Percentiles rank a stretch among this genome's conserved stretches.
Conservation (phyloP, 2,797 vertebrate species). For the Bryconaethiops microstoma region DNA sequence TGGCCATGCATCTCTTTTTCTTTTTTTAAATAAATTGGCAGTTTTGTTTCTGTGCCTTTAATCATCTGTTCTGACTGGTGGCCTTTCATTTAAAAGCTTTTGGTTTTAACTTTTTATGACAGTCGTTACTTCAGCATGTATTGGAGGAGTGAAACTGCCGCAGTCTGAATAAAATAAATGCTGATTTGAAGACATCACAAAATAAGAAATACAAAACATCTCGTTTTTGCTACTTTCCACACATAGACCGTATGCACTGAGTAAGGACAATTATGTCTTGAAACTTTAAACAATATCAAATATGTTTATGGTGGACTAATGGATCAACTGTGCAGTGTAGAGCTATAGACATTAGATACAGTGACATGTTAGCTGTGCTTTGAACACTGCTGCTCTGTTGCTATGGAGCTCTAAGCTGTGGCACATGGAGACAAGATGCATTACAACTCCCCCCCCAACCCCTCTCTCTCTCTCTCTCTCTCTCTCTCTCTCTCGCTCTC, state of each 20-base stretch:
- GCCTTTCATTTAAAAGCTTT: not conserved
- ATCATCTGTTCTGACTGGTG: not conserved
- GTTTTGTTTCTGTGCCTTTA: not conserved
- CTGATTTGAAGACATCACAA: not conserved
- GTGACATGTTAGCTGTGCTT: slow-evolving; percentile 32
- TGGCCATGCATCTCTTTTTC: not conserved
- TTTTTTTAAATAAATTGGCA: not conserved
- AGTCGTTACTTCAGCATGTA: not conserved
- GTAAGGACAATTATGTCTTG: too few species aligned
- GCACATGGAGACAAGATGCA: slow-evolving; percentile 38
- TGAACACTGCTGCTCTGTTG: slow-evolving; percentile 49
- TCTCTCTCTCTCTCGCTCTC: too few species aligned
- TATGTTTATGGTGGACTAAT: slow-evolving; percentile 19
- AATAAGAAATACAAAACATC: not conserved
- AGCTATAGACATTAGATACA: slow-evolving; percentile 37
- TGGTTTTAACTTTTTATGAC: not conserved
- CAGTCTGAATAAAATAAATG: not conserved
- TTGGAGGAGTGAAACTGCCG: not conserved
- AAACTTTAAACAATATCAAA: not conserved
- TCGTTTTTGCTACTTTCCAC: too few species aligned
- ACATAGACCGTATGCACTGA: too few species aligned
- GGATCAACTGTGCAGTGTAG: slow-evolving; percentile 24
- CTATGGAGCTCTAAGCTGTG: slow-evolving; percentile 56
- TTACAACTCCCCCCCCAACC: not conserved
- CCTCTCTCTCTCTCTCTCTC: not conserved